Conservation (phyloP, 2,797 vertebrate genomes). For the Acrocephalus scirpaceus region DNA sequence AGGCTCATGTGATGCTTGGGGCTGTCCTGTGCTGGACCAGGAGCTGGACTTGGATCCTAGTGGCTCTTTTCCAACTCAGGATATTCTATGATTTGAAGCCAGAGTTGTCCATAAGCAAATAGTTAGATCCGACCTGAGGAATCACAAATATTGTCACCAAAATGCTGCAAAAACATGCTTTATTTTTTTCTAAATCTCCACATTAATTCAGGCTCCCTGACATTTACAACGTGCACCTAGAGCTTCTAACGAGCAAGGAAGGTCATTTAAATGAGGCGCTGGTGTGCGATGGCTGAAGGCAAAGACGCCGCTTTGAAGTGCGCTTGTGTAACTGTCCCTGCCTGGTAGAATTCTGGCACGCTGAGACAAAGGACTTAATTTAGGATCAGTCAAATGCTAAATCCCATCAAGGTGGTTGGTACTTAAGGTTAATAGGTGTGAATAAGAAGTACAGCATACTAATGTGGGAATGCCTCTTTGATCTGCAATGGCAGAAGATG, state of each 20-base stretch:
- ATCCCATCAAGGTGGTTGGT: slow-evolving; percentile 40
- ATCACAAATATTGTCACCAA: slow-evolving; percentile 55
- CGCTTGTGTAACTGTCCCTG: slow-evolving; percentile 62
- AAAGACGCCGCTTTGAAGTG: slow-evolving; percentile 66
- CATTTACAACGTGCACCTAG: slow-evolving; percentile 69
- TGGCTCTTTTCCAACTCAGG: not conserved
- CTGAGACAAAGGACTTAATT: slow-evolving; percentile 65
- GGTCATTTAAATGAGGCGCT: slow-evolving; percentile 72
- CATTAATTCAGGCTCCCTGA: slow-evolving; percentile 62
- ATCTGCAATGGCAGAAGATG: not conserved
- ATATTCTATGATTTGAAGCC: not conserved
- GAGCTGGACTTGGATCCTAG: not conserved
- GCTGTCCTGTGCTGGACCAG: not conserved
- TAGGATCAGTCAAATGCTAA: slow-evolving; percentile 52
- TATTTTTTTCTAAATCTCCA: not conserved
- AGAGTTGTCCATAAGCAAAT: slow-evolving; percentile 8
- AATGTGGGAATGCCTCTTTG: not conserved
- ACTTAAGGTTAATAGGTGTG: slow-evolving; percentile 56
- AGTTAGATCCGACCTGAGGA: not conserved
- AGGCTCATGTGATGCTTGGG: not conserved
- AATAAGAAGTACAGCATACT: not conserved
- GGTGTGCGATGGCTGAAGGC: slow-evolving; percentile 52
- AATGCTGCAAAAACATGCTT: slow-evolving; percentile 30
- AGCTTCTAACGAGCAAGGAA: slow-evolving; percentile 76
- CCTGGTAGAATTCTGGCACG: slow-evolving; percentile 42